Conservation (phyloP, 2,113 vertebrate species). For the Acanthisitta chloris region DNA sequence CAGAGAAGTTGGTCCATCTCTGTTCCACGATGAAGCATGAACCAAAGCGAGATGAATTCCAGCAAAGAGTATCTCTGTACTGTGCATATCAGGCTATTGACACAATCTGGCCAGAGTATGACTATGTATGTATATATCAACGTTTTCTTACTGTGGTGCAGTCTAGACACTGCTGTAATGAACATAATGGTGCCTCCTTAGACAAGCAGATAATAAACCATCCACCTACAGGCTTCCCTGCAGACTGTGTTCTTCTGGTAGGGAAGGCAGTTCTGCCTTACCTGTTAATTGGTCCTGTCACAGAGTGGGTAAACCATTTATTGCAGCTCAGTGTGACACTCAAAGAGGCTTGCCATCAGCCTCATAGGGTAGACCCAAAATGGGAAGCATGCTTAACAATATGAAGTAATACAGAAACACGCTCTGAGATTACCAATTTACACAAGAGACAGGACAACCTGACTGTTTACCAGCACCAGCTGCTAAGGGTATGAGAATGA, state of each 20-base stretch:
- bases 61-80: rapidly evolving
- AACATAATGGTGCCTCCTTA: neutral
- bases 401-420: neutral
- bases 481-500: neutral
- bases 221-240: neutral
- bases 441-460: neutral
- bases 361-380: neutral
- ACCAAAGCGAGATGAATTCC: neutral
- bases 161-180: neutral
- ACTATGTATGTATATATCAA: neutral
- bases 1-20: neutral
- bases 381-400: neutral
- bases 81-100: neutral
- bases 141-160: neutral
- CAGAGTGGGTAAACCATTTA: neutral
- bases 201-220: neutral
- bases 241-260: neutral
- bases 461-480: neutral
- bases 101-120: neutral
- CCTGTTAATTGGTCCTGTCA: neutral
- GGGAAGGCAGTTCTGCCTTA: neutral
- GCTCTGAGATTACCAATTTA: neutral
- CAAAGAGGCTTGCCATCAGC: neutral
- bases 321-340: neutral
- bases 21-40: neutral